A percentile compares a stretch with the other conserved stretches of the same genome.
These are phyloP conservation scores for Conchocele bisecta DNA, from an alignment of 2,888 invertebrate genomes.

Conservation along the genomic window DNA sequence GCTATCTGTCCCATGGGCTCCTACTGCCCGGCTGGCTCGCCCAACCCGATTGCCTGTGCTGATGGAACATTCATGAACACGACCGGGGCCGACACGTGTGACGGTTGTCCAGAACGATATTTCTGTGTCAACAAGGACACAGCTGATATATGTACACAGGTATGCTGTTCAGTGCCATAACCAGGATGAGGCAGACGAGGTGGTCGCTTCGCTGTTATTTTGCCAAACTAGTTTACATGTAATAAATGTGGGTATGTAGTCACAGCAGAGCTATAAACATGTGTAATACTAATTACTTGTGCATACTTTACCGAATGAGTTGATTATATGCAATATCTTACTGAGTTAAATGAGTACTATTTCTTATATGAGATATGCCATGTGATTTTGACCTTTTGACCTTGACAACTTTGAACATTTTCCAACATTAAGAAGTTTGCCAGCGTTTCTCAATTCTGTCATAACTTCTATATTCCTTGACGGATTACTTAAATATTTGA, in stretches of 20 bases:
- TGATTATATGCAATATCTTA: background rate
- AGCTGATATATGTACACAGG: conserved; percentile 74
- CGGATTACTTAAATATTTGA: no score
- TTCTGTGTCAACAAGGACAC: conserved; percentile 78
- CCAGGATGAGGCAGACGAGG: no score
- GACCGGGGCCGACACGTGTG: conserved; percentile 75
- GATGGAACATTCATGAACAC: conserved; percentile 80
- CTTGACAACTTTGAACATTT: no score
- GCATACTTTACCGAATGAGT: background rate
- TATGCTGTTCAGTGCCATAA: conserved; percentile 1
- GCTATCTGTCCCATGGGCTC: conserved; percentile 77
- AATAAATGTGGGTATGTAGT: no score
- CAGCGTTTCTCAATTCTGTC: no score
- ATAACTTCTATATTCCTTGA: no score
- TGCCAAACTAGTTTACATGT: background rate
- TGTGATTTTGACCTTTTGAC: no score
- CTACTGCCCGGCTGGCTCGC: conserved; percentile 75
- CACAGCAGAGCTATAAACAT: no score
- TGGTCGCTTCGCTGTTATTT: background rate
- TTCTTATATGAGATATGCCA: no score
- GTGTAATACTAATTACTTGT: no score
- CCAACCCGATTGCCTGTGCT: conserved; percentile 70
- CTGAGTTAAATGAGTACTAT: no score
- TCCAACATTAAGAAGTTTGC: no score
- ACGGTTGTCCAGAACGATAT: conserved; percentile 77